Evolutionary conservation across 2,797 vertebrate species (phyloP).

Genomic region (Micrastur ruficollis): DNA sequence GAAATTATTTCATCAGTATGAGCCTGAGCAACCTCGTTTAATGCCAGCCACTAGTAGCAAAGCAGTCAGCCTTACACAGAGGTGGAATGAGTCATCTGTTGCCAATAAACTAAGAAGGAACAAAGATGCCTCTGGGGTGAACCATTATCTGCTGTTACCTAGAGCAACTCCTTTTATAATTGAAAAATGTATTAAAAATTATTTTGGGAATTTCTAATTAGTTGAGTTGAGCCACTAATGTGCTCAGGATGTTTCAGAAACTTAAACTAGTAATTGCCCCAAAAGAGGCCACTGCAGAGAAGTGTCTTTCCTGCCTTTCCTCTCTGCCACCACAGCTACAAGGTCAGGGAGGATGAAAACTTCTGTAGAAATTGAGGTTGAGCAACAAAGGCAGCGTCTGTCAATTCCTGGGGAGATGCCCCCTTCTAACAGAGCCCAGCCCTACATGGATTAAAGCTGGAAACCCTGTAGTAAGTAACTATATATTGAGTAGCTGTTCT

Average conservation of each 20-base stretch:
- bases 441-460: not conserved
- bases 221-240: not conserved
- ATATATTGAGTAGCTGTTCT: not conserved
- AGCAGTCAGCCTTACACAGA: not conserved
- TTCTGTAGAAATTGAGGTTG: not conserved
- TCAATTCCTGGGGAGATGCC: not conserved
- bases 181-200: constrained; percentile 50
- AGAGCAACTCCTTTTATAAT: not conserved
- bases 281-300: not conserved
- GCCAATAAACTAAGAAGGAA: not conserved
- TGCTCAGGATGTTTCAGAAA: not conserved
- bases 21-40: not conserved
- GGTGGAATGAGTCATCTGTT: constrained; percentile 15
- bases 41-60: not conserved
- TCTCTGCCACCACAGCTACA: not conserved
- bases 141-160: not conserved
- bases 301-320: not conserved
- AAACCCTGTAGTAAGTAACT: not conserved
- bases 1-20: not conserved
- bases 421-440: not conserved
- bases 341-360: not conserved
- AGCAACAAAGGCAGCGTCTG: not conserved
- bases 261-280: not conserved
- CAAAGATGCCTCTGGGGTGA: not conserved
- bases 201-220: constrained; percentile 60